These are phyloP conservation scores for Coptotermes formosanus DNA, from an alignment of 1,140 invertebrate genomes.

Conservation along the genomic window DNA sequence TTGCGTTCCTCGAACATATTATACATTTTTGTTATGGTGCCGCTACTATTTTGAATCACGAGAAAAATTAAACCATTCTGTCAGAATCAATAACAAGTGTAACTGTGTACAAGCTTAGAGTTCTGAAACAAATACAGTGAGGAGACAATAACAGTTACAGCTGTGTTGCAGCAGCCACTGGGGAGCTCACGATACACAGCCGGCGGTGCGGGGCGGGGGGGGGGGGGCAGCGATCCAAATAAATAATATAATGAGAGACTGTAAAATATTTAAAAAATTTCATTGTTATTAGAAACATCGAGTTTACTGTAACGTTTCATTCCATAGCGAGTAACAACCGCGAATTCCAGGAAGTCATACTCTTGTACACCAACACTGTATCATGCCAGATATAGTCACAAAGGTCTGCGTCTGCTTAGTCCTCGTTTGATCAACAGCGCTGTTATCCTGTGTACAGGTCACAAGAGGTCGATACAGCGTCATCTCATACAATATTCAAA, in stretches of 20 bases:
- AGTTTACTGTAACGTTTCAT: background rate
- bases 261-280: background rate
- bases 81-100: background rate
- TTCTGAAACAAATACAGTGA: background rate
- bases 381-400: too few species aligned
- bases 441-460: too few species aligned
- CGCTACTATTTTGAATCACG: background rate
- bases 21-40: background rate
- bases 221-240: background rate
- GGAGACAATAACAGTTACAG: background rate
- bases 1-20: too few species aligned
- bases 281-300: background rate
- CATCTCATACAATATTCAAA: too few species aligned
- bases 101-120: background rate
- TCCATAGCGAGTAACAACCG: background rate
- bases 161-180: background rate
- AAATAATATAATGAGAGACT: background rate
- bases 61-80: background rate
- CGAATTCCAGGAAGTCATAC: background rate
- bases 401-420: too few species aligned
- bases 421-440: too few species aligned
- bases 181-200: background rate
- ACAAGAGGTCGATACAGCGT: too few species aligned
- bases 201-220: background rate
- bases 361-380: too few species aligned